Evolutionary conservation across 2,797 vertebrate species (phyloP).

Genomic region (Cyprinella venusta): DNA sequence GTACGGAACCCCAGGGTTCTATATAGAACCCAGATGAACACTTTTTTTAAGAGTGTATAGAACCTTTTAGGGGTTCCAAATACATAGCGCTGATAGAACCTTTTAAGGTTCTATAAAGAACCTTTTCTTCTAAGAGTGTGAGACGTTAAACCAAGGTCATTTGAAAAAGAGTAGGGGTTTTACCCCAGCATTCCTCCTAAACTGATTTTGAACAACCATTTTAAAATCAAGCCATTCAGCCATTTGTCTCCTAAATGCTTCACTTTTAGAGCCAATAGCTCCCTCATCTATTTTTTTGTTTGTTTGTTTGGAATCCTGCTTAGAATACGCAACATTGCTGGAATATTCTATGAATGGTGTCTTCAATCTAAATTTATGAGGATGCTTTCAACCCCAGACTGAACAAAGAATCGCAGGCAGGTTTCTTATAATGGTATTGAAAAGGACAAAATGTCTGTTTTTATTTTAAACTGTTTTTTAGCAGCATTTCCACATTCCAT

Average conservation of each 20-base stretch:
- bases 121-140: too few species aligned
- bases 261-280: background rate
- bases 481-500: conserved; percentile 6
- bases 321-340: conserved; percentile 32
- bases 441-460: background rate
- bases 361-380: conserved; percentile 57
- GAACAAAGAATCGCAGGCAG: conserved; percentile 32
- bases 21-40: too few species aligned
- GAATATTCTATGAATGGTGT: conserved; percentile 39
- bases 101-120: too few species aligned
- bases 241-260: conserved; percentile 14
- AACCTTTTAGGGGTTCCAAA: too few species aligned
- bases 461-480: background rate
- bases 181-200: background rate
- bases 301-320: background rate
- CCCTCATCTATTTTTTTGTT: background rate
- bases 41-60: too few species aligned
- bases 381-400: conserved; percentile 27
- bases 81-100: too few species aligned
- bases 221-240: conserved; percentile 1
- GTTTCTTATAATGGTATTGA: conserved; percentile 9
- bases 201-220: background rate
- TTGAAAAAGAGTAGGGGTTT: background rate
- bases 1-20: too few species aligned
- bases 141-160: too few species aligned